Percentiles rank a stretch among this genome's conserved stretches.
These are phyloP conservation scores for Drosophila phalerata DNA, from an alignment of 2,888 invertebrate species.

Conservation along the genomic window DNA sequence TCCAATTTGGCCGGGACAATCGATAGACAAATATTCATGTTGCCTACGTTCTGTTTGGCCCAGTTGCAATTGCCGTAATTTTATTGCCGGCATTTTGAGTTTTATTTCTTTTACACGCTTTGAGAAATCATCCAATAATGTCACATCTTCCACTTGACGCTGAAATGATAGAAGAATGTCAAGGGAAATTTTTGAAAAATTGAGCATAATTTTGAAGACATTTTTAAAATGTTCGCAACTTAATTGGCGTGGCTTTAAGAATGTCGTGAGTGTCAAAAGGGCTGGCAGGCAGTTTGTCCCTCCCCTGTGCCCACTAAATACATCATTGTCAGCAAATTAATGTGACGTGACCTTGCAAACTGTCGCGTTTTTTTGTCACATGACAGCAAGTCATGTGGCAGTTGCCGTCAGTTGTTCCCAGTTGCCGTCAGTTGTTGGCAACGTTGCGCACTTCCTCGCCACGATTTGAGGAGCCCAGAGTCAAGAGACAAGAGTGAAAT, in stretches of 20 bases:
- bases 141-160: constrained; percentile 41
- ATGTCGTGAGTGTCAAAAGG: constrained; percentile 27
- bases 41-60: constrained; percentile 50
- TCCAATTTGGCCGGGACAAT: constrained; percentile 38
- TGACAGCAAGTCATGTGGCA: constrained; percentile 68
- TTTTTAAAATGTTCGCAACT: constrained; percentile 54
- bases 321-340: constrained; percentile 82
- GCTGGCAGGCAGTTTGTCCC: constrained; percentile 13
- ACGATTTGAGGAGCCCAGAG: constrained; percentile 61
- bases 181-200: constrained; percentile 20
- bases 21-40: constrained; percentile 44
- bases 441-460: constrained; percentile 61
- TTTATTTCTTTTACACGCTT: constrained; percentile 42
- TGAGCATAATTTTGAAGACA: constrained; percentile 48
- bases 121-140: constrained; percentile 19
- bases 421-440: constrained; percentile 28
- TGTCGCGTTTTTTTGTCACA: constrained; percentile 76
- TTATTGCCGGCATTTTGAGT: constrained; percentile 76
- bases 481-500: constrained; percentile 75
- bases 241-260: constrained; percentile 71
- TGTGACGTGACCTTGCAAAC: constrained; percentile 82
- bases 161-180: constrained; percentile 42
- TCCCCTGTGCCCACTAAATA: constrained; percentile 57
- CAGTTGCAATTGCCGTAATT: constrained; percentile 69
- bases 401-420: constrained; percentile 36